phyloP scores from a whole-genome alignment of 2,113 vertebrate genomes.

The Misgurnus mizolepis region DNA sequence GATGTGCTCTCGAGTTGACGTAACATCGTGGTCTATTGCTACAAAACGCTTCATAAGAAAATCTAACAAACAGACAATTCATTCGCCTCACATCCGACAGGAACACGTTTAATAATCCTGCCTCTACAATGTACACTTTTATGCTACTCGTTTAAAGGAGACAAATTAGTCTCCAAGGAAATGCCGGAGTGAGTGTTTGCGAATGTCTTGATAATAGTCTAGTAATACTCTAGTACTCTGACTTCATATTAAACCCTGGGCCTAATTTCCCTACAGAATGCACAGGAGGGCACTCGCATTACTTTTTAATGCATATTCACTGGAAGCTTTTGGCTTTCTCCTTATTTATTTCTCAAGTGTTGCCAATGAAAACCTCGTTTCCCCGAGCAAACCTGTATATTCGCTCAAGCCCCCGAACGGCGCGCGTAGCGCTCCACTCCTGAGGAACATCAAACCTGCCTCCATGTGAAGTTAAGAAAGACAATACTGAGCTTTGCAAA shows the following conservation, averaged over 20 bases:
- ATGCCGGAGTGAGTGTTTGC: slow-evolving; percentile 24
- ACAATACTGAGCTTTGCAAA: slow-evolving; percentile 38
- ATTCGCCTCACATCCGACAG: slow-evolving; percentile 22
- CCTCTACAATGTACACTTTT: slow-evolving; percentile 26
- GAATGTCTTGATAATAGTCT: slow-evolving; percentile 28
- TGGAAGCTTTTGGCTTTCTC: slow-evolving; percentile 25
- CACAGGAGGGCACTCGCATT: slow-evolving; percentile 29
- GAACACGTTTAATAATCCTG: slow-evolving; percentile 53
- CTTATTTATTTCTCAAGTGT: slow-evolving; percentile 35
- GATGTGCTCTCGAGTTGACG: slow-evolving; percentile 31
- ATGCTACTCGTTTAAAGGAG: slow-evolving; percentile 44
- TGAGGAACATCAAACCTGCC: slow-evolving; percentile 26
- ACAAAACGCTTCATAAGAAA: slow-evolving; percentile 21
- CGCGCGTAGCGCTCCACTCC: not conserved
- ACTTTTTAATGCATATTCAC: slow-evolving; percentile 42
- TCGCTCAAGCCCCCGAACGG: slow-evolving; percentile 36
- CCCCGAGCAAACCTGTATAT: slow-evolving; percentile 44
- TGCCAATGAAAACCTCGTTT: slow-evolving; percentile 35
- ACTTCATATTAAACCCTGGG: slow-evolving; percentile 34
- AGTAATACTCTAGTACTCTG: slow-evolving; percentile 29
- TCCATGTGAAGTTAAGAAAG: slow-evolving; percentile 39
- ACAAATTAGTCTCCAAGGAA: slow-evolving; percentile 40
- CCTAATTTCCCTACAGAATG: slow-evolving; percentile 26
- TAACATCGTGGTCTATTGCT: slow-evolving; percentile 21
- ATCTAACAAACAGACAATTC: slow-evolving; percentile 29